Conservation (phyloP, 2,888 invertebrate genomes). For the Magallana nippona region DNA sequence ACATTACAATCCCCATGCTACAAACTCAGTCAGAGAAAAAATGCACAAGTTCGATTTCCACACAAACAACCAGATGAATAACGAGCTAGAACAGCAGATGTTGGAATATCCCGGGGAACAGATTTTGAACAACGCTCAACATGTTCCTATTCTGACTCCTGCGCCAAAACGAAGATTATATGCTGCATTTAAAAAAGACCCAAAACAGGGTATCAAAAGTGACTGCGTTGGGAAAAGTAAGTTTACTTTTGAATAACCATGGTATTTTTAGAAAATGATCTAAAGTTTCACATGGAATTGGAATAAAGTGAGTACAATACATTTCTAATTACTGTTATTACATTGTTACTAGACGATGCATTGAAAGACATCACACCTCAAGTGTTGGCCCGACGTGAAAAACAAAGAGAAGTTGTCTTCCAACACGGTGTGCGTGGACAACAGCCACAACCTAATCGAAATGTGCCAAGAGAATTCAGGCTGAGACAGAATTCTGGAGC, state of each 20-base stretch:
- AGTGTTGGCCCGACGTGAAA: background rate
- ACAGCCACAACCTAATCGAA: background rate
- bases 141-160: background rate
- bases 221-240: conserved; percentile 4
- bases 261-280: background rate
- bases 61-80: background rate
- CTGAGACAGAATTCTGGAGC: background rate
- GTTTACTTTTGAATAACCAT: background rate
- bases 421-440: background rate
- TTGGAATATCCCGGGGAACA: background rate
- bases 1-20: background rate
- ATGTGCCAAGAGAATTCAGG: background rate
- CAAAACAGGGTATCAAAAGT: background rate
- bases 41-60: background rate
- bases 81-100: background rate
- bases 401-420: background rate
- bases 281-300: too few species aligned
- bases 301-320: too few species aligned
- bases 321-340: too few species aligned
- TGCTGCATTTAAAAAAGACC: conserved; percentile 37
- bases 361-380: background rate
- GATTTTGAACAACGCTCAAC: background rate
- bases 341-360: background rate
- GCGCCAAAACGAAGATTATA: conserved; percentile 27
- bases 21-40: background rate